These are phyloP conservation scores for Pavo muticus DNA, from an alignment of 2,113 vertebrate genomes.

Conservation along the genomic window DNA sequence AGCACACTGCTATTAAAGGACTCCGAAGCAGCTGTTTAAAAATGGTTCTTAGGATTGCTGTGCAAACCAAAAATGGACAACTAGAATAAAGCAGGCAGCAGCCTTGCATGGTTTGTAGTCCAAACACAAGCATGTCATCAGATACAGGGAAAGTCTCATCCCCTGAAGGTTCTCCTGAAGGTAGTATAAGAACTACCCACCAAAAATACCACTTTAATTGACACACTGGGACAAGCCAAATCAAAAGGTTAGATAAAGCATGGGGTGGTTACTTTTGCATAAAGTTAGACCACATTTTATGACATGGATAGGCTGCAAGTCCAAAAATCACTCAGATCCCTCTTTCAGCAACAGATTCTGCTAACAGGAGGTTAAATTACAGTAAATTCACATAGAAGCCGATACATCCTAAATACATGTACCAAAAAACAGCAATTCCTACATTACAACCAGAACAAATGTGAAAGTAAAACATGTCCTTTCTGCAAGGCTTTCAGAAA, in stretches of 20 bases:
- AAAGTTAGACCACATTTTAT: not conserved
- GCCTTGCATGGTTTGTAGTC: not conserved
- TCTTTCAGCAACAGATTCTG: not conserved
- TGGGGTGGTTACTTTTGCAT: not conserved
- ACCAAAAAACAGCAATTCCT: not conserved
- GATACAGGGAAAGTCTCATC: not conserved
- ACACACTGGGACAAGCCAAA: not conserved
- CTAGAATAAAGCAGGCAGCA: slow-evolving; percentile 12
- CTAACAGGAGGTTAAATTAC: not conserved
- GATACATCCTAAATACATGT: not conserved
- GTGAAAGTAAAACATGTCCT: not conserved
- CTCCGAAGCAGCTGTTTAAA: slow-evolving; percentile 21
- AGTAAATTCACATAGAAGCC: not conserved
- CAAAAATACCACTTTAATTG: not conserved
- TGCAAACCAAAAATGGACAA: slow-evolving; percentile 45
- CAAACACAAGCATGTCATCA: not conserved
- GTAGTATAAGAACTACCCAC: not conserved
- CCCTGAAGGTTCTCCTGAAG: not conserved
- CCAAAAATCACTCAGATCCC: not conserved
- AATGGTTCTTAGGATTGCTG: slow-evolving; percentile 31
- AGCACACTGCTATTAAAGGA: slow-evolving; percentile 41
- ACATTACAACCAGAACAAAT: not conserved
- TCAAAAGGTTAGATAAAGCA: not conserved
- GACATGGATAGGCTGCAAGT: not conserved
- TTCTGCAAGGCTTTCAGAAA: not conserved